Base-by-base conservation (phyloP, 2,797 vertebrate genomes). In the Pangasius krempfi region DNA sequence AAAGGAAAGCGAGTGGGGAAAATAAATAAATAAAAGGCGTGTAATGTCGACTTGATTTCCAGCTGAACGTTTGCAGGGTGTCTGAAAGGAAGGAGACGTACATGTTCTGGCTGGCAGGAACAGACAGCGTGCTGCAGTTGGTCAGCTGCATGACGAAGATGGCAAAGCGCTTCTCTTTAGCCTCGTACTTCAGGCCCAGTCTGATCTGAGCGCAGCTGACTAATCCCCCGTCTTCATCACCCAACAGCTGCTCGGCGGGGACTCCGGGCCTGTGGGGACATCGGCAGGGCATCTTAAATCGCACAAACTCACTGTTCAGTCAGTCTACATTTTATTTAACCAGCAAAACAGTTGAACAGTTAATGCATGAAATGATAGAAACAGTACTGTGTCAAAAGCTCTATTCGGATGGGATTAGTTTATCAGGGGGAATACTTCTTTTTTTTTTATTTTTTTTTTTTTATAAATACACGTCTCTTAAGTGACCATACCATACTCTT, bases 121-220 rank as follows among this genome's bases (percentile, higher is more conserved):
- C 93, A 84, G 95, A 93, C 89, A 99, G 95, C 88, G 96, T 94
- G 88, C 96, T 91, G 89, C 97, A 96, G 93, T 98, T 97, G 92
- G 94, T 96, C 78, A 99, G 95, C 93, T 97, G 97, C 92, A 97
- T 95, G 91, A 99, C 91, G 84, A 95, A 94, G 93, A 99, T 92
- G 0, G 96, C 97, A 94, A 99, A 99, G 33, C 97, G 97, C 73
- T 96, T 97, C 89, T 97, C 98, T 94, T 97, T 97, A 73, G 96
- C 95, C 90, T 99, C 97, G 3, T 98, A 98, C 94, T 97, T 97
- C 94, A 98, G 97, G 68, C 97, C 96, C 78, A 99, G 96, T 92
- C 98, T 97, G 91, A 99, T 95, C 95, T 97, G 97, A 88, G 97
- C 93, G 75, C 97, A 96, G 91, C 96, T 95, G 22, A 52, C 90